Evolutionary conservation across 2,113 vertebrate species (phyloP).

Genomic region (Oenanthe oenanthe): DNA sequence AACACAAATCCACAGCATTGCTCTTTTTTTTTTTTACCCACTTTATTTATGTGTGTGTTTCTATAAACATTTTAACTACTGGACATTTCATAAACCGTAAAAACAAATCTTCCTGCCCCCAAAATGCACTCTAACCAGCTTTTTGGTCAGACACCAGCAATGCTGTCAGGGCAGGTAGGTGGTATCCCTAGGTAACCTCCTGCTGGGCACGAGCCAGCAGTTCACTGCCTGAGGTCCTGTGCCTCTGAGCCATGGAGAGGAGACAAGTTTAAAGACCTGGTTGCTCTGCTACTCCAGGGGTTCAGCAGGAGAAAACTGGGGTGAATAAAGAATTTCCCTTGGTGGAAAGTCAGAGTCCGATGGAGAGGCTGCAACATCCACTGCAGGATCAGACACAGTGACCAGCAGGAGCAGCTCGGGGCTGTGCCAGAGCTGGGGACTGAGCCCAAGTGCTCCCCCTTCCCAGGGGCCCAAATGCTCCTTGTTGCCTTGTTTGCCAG

Average conservation of each 20-base stretch:
- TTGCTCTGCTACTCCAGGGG: not conserved
- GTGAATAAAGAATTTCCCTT: not conserved
- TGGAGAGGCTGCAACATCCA: not conserved
- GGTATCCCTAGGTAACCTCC: not conserved
- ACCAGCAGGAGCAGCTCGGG: rapidly evolving
- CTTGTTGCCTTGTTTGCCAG: not conserved
- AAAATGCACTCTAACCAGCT: not conserved
- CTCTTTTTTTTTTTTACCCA: not conserved
- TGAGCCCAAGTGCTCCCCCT: not conserved
- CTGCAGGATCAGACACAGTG: not conserved
- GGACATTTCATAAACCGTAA: constrained; percentile 27
- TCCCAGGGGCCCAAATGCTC: not conserved
- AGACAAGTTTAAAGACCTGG: not conserved
- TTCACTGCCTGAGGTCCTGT: not conserved
- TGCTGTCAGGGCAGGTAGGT: not conserved
- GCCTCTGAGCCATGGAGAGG: not conserved
- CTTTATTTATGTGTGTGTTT: constrained; percentile 57
- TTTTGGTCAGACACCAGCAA: not conserved
- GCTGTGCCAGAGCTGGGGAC: not conserved
- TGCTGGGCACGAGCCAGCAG: rapidly evolving
- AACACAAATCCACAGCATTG: not conserved
- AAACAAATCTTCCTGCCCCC: constrained; percentile 27
- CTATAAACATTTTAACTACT: constrained; percentile 49
- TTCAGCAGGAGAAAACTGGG: not conserved
- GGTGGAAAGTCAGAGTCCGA: not conserved